Evolutionary conservation across 2,113 vertebrate genomes (phyloP).

Genomic region (Tyrannus savana): DNA sequence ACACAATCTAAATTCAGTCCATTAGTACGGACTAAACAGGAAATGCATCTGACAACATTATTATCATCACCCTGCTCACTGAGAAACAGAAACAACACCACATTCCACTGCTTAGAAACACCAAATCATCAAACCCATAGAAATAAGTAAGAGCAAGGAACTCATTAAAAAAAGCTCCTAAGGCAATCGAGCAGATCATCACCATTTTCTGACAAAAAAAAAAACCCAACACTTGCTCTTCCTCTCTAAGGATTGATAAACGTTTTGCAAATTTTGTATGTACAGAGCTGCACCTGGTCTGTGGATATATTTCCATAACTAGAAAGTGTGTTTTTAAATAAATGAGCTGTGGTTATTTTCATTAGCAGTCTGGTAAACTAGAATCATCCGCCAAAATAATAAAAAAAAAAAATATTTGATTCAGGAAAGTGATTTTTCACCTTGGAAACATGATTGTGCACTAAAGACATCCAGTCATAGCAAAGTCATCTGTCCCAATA

Average conservation of each 20-base stretch:
- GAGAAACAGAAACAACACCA: not conserved
- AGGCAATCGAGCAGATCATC: not conserved
- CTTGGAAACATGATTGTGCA: not conserved
- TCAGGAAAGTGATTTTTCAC: not conserved
- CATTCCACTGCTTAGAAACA: not conserved
- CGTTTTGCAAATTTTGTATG: not conserved
- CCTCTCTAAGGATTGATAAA: not conserved
- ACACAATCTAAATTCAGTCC: not conserved
- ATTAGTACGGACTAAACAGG: not conserved
- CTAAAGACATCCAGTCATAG: not conserved
- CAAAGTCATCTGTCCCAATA: not conserved
- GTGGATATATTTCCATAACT: not conserved
- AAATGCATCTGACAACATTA: not conserved
- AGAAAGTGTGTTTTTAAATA: not conserved
- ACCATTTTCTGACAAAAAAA: not conserved
- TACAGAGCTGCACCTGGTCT: not conserved
- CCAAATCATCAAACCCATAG: not conserved
- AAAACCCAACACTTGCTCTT: not conserved
- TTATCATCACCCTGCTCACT: not conserved
- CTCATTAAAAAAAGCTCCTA: not conserved
- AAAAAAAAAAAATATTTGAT: not conserved
- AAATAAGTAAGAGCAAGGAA: not conserved
- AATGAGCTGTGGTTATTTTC: not conserved
- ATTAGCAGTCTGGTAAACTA: not conserved
- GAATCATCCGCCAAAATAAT: not conserved